These are phyloP conservation scores for Mirza zaza DNA, from an alignment of 2,113 vertebrate species.

Conservation along the genomic window DNA sequence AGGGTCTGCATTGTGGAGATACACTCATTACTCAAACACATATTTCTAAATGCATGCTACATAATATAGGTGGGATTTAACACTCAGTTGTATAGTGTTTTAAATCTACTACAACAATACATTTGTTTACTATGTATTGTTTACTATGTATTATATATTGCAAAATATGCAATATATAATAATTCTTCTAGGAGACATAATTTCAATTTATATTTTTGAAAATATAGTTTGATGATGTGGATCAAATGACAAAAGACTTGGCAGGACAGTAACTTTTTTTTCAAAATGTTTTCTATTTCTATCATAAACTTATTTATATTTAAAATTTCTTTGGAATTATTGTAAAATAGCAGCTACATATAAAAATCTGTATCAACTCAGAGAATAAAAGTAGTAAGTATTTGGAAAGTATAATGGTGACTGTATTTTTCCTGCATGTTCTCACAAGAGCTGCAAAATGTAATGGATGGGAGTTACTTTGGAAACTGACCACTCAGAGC, in stretches of 20 bases:
- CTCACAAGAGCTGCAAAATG: not conserved
- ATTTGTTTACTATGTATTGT: not conserved
- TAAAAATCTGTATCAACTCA: slow-evolving; percentile 61
- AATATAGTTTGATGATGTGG: slow-evolving; percentile 46
- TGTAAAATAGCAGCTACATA: slow-evolving; percentile 75
- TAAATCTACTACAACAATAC: not conserved
- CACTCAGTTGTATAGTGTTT: not conserved
- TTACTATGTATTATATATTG: no score
- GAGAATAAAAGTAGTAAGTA: not conserved
- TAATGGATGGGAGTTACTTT: slow-evolving; percentile 5
- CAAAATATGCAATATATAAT: not conserved
- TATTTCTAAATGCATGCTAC: not conserved
- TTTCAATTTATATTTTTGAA: not conserved
- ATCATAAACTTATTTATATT: slow-evolving; percentile 50
- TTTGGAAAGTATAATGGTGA: not conserved
- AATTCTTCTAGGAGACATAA: not conserved
- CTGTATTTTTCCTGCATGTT: not conserved
- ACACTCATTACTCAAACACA: not conserved
- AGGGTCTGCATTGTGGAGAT: not conserved
- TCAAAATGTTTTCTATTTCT: not conserved
- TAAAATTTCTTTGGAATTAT: slow-evolving; percentile 82
- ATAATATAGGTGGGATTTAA: not conserved
- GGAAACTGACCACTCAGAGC: slow-evolving; percentile 7
- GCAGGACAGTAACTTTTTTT: slow-evolving; percentile 48
- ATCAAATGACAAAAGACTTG: slow-evolving; percentile 73